phyloP scores from a whole-genome alignment of 2,113 vertebrate genomes.

The Desmodus rotundus region DNA sequence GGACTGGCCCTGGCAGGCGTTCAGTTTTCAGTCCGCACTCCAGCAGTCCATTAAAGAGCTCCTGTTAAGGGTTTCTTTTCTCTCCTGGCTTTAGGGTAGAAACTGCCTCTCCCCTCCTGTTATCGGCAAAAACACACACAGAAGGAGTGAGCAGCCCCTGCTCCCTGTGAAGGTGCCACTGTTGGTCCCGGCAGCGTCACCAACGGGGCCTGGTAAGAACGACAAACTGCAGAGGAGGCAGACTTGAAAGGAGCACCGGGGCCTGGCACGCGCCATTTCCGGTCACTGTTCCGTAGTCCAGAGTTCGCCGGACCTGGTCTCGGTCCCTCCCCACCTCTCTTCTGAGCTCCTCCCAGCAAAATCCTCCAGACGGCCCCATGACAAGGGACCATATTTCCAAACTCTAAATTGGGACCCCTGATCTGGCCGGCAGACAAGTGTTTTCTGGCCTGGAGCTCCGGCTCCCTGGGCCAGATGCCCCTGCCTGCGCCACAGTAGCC shows the following conservation, averaged over 20 bases:
- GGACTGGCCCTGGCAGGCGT: neutral
- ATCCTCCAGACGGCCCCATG: neutral
- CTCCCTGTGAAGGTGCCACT: neutral
- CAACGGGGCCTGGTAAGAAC: neutral
- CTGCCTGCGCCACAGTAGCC: neutral
- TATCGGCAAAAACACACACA: neutral
- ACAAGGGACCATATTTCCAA: neutral
- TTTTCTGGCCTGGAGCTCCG: neutral
- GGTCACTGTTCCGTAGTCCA: neutral
- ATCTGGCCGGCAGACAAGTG: neutral
- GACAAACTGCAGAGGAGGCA: neutral
- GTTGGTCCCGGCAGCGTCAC: neutral
- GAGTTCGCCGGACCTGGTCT: neutral
- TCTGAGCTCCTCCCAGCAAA: neutral
- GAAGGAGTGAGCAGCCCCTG: neutral
- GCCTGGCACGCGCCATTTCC: accelerated
- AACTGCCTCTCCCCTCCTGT: neutral
- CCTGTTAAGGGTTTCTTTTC: neutral
- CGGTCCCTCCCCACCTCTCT: neutral
- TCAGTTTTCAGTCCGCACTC: neutral
- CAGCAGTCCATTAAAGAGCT: neutral
- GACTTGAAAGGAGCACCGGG: accelerated
- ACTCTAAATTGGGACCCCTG: neutral
- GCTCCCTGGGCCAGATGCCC: neutral
- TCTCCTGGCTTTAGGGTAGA: neutral